These are phyloP conservation scores for Zaprionus ghesquierei DNA, from an alignment of 1,140 invertebrate species.

Conservation along the genomic window DNA sequence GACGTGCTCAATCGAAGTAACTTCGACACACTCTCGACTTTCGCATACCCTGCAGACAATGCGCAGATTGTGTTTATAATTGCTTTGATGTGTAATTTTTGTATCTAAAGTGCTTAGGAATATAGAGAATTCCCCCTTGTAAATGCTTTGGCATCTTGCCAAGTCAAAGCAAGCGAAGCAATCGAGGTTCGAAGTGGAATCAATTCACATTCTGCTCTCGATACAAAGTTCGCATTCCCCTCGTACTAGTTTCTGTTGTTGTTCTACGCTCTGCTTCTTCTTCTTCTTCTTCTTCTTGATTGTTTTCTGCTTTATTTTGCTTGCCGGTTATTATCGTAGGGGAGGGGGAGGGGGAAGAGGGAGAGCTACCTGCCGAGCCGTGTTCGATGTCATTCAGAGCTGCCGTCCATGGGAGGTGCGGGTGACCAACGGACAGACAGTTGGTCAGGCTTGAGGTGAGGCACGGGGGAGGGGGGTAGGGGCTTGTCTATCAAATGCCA, in stretches of 20 bases:
- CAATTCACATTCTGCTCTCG: neutral
- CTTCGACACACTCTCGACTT: too few relatives aligned
- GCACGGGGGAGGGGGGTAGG: neutral
- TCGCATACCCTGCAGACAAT: too few relatives aligned
- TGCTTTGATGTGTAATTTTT: neutral
- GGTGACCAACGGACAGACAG: constrained; percentile 28
- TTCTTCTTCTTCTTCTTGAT: neutral
- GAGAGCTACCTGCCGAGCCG: neutral
- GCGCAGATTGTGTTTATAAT: neutral
- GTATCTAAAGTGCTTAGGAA: neutral
- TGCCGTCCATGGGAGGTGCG: neutral
- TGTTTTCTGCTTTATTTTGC: constrained; percentile 22
- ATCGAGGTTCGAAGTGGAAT: neutral
- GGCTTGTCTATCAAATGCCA: constrained; percentile 56
- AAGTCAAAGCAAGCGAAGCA: neutral
- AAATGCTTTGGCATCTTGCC: neutral
- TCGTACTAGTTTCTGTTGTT: neutral
- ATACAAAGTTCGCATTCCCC: neutral
- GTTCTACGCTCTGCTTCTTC: neutral
- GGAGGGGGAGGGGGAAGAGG: neutral
- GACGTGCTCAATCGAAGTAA: too few relatives aligned
- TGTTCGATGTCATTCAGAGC: neutral
- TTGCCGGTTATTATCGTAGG: constrained; percentile 18
- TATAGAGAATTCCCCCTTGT: neutral
- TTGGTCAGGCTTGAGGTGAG: constrained; percentile 26